Percentiles rank a stretch among this genome's conserved stretches.
These are phyloP conservation scores for Eleginops maclovinus DNA, from an alignment of 2,113 vertebrate genomes.

Conservation along the genomic window DNA sequence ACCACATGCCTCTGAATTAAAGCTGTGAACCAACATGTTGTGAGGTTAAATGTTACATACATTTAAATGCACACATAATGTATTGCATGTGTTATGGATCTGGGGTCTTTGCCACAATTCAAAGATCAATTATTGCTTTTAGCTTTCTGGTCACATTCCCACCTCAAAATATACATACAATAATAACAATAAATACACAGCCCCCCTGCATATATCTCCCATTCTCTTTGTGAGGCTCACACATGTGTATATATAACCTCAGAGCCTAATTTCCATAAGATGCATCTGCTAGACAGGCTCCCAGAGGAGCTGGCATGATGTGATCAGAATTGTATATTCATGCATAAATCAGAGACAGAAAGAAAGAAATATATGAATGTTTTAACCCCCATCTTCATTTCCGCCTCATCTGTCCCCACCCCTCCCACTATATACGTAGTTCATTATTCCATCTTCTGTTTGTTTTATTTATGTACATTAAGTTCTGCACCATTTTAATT, in stretches of 20 bases:
- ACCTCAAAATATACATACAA: conserved; percentile 17
- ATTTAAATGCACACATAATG: not conserved
- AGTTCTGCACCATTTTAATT: conserved; percentile 3
- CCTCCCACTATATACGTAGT: not conserved
- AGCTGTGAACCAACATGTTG: conserved; percentile 12
- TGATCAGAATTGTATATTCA: conserved; percentile 59
- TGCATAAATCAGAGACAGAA: conserved; percentile 68
- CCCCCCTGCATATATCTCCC: not conserved
- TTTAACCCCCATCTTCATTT: conserved; percentile 35
- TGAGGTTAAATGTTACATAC: conserved; percentile 6
- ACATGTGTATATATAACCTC: conserved; percentile 33
- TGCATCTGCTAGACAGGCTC: conserved; percentile 64
- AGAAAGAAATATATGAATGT: conserved; percentile 53
- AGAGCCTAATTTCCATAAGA: conserved; percentile 72
- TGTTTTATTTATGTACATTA: conserved; percentile 11
- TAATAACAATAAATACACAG: conserved; percentile 21
- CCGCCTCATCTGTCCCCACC: not conserved
- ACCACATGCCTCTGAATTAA: conserved; percentile 40
- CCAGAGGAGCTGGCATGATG: conserved; percentile 48
- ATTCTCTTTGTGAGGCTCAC: not conserved
- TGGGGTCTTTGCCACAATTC: not conserved
- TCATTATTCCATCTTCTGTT: conserved; percentile 13
- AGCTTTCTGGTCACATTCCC: not conserved
- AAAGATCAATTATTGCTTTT: conserved; percentile 15
- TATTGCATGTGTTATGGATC: not conserved